Base-by-base conservation (phyloP, 2,888 invertebrate species). In the Polia nebulosa region DNA sequence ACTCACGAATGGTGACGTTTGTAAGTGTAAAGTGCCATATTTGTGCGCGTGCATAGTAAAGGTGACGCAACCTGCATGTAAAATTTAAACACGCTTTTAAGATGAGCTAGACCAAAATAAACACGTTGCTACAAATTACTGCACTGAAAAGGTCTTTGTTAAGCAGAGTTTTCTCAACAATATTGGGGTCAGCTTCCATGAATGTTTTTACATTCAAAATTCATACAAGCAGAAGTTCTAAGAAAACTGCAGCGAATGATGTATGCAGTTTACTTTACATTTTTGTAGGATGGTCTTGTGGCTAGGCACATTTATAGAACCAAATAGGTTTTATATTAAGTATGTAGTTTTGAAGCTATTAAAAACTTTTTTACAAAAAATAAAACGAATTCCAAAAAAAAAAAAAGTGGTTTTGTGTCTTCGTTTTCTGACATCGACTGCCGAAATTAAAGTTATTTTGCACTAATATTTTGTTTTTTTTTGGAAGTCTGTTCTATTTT, bases 1-100 rank as follows among this genome's bases (percentile, higher is more conserved):
- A 72, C 61, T 72, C 61, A 72, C 17, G 20, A 22, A 32, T 17
- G 1, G 20, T 72, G 60, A 72, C 67, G 61, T 72, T 7, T 27
- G 13, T n/a, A 72, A 72, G 7, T 61, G 27, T 27, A 39, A 0
- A 41, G 27, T 60, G 32, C 72, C 36, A 17, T 39, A 61, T 72
- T 32, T 27, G 27, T 25, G 61, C 72, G 60, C 39, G 25, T 39
- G 22, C 29, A 70, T 22, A 36, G 15, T 13, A 45, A n/a, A 34
- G 17, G 25, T 59, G 67, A 59, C 62, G 61, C n/a, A 72, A 61
- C 3, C 11, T 17, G 20, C 32, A 25, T 15, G 7, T n/a, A 32
- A 6, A 32, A 49, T 36, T 29, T 56, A 7, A 9, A 13, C 45
- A 20, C 1, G n/a, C 13, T 45, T 56, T 36, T 71, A 25, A 36